Conservation (phyloP, 1,140 invertebrate genomes). For the Leguminivora glycinivorella region DNA sequence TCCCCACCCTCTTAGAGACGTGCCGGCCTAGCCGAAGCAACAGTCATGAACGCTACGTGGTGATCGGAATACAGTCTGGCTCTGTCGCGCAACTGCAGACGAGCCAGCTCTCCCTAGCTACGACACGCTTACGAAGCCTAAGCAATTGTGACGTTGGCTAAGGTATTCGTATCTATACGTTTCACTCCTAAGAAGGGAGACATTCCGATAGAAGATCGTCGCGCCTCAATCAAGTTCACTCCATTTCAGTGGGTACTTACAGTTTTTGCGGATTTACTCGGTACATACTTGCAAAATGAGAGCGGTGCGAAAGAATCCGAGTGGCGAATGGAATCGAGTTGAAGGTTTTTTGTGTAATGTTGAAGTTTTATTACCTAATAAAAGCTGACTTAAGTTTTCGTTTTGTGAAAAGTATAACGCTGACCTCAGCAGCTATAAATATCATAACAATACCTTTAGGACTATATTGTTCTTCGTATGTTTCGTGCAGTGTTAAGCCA, state of each 20-base stretch:
- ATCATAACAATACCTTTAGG: too few relatives aligned
- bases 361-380: neutral
- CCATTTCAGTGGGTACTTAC: constrained; percentile 34
- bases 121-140: too few relatives aligned
- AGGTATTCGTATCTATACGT: constrained; percentile 32
- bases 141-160: too few relatives aligned
- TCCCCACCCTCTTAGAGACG: constrained; percentile 39
- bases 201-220: constrained; percentile 42
- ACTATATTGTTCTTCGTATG: too few relatives aligned
- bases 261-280: constrained; percentile 24
- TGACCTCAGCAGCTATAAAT: too few relatives aligned
- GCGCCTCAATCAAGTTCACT: constrained; percentile 38
- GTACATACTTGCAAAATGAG: constrained; percentile 22
- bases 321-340: neutral
- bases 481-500: too few relatives aligned
- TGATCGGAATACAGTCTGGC: too few relatives aligned
- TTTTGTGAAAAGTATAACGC: too few relatives aligned
- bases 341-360: neutral
- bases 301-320: neutral
- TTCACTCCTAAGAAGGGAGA: constrained; percentile 39
- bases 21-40: too few relatives aligned
- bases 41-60: too few relatives aligned
- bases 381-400: neutral
- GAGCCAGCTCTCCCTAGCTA: too few relatives aligned
- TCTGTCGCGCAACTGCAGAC: too few relatives aligned